Evolutionary conservation across 2,888 invertebrate species (phyloP), one percentile per base, ranked within the genome.

Genomic region (Melinaea marsaeus): DNA sequence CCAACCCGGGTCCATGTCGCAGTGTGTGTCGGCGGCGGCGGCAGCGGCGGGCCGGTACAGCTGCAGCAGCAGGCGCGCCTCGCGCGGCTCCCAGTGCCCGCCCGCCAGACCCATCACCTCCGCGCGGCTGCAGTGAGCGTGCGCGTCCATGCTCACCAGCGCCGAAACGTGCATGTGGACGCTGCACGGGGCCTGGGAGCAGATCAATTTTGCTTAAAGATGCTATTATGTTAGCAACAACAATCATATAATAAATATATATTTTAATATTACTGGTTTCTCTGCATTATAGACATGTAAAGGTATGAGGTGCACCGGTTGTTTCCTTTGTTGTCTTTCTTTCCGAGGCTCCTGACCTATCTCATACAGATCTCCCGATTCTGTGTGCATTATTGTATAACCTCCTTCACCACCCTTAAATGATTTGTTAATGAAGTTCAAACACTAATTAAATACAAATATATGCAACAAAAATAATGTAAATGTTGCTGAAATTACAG

Each of bases 81-180:
- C 3, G 32, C 2, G 66, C 42, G 73, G 68, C 13, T 77, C 58
- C 72, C 79, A 87, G 59, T 75, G 68, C 3, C 95, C 95, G 13
- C 95, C 95, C 66, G 94, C 79, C 70, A 95, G 90, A 2, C 95
- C 95, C 92, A 95, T 95, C 57, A 95, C 94, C 87, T 95, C 95
- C 2, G 91, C 93, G 68, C 92, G 91, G 0, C 93, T 94, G 46
- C 93, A 87, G 84, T 95, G 94, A 57, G 94, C 92, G 84, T 95
- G 95, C 58, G 92, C 88, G 76, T 95, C 95, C 92, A 95, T 93
- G 51, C 92, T 79, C 5, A 95, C 81, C 63, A 95, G 80, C 0
- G 94, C 91, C 0, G 93, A 92, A 64, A 93, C 86, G 72, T 92
- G 84, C 63, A 95, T 78, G 34, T 85, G 86, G 0, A 95, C 92